Evolutionary conservation across 2,113 vertebrate genomes (phyloP).

Genomic region (Scopus umbretta): DNA sequence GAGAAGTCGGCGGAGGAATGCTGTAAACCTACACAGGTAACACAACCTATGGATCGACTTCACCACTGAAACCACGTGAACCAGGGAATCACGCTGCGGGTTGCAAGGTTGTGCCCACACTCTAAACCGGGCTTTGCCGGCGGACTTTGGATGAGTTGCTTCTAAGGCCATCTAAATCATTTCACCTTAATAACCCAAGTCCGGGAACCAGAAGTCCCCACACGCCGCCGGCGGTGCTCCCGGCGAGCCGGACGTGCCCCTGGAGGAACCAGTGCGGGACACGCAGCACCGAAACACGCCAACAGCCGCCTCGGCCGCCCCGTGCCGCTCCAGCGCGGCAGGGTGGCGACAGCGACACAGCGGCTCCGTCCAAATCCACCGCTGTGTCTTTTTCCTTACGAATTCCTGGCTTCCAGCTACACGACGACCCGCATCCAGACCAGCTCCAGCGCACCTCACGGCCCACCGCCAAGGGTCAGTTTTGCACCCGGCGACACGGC

Average conservation of each 20-base stretch:
- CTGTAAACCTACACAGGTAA: neutral
- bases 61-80: fast-evolving
- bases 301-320: neutral
- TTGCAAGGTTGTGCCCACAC: fast-evolving
- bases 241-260: fast-evolving
- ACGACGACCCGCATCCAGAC: fast-evolving
- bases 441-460: fast-evolving
- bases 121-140: neutral
- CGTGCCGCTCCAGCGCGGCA: fast-evolving
- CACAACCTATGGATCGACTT: fast-evolving
- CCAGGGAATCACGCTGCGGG: fast-evolving
- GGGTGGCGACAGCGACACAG: fast-evolving
- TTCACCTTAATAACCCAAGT: neutral
- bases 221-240: fast-evolving
- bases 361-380: neutral
- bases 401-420: fast-evolving
- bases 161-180: fast-evolving
- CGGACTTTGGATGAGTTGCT: neutral
- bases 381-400: fast-evolving
- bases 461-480: fast-evolving
- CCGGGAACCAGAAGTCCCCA: neutral
- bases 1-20: neutral
- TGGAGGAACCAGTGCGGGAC: fast-evolving
- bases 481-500: fast-evolving
- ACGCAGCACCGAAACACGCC: fast-evolving